Evolutionary conservation across 1,140 invertebrate genomes (phyloP).

Genomic region (Hycleus phaleratus): DNA sequence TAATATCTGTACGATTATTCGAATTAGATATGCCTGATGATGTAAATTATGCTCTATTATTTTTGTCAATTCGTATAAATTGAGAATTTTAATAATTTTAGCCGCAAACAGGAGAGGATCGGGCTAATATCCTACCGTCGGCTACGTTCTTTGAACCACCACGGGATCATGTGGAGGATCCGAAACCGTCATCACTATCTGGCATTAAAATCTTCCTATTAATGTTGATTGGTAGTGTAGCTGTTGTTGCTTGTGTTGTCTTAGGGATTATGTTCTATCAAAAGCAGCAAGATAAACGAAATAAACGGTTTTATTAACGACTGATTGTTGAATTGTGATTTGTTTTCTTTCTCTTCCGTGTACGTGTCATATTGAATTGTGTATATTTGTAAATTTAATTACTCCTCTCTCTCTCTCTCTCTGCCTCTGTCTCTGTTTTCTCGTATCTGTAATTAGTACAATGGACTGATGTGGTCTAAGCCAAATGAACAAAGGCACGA

Average conservation of each 20-base stretch:
- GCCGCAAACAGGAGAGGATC: slow-evolving; percentile 58
- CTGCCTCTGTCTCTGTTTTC: no score
- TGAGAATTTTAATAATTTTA: slow-evolving; percentile 38
- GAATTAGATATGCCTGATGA: slow-evolving; percentile 71
- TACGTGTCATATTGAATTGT: not conserved
- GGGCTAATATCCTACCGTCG: slow-evolving; percentile 69
- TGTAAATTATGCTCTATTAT: slow-evolving; percentile 44
- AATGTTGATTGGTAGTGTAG: slow-evolving; percentile 70
- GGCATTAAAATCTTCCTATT: slow-evolving; percentile 85
- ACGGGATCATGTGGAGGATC: slow-evolving; percentile 81
- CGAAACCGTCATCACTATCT: slow-evolving; percentile 69
- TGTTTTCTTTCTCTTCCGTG: not conserved
- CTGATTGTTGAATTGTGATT: not conserved
- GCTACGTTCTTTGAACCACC: slow-evolving; percentile 76
- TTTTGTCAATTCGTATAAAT: not conserved
- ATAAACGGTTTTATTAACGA: slow-evolving; percentile 80
- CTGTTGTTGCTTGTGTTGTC: slow-evolving; percentile 69
- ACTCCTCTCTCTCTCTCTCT: no score
- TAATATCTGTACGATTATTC: slow-evolving; percentile 85
- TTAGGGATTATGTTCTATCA: slow-evolving; percentile 87
- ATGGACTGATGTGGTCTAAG: no score
- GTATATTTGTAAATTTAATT: not conserved
- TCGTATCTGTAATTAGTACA: no score
- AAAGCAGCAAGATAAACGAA: slow-evolving; percentile 79
- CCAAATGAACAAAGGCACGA: no score